These are phyloP conservation scores for Marcusenius ussheri DNA, from an alignment of 2,113 vertebrate species.

Conservation along the genomic window DNA sequence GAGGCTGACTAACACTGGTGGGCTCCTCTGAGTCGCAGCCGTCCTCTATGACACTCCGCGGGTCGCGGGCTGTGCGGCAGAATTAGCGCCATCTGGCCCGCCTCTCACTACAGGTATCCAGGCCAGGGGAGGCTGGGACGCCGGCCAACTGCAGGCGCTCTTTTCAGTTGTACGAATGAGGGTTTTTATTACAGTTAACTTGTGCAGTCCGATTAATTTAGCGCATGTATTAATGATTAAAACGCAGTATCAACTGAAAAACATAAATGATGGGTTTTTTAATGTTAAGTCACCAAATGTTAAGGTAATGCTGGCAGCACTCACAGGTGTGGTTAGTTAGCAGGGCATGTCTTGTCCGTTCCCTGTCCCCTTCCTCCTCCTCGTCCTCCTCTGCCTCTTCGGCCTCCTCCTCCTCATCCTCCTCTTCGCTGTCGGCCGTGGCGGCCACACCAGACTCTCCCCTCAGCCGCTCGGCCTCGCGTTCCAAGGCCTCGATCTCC, in stretches of 20 bases:
- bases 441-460: slow-evolving; percentile 42
- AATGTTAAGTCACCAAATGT: background rate
- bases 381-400: slow-evolving; percentile 42
- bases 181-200: background rate
- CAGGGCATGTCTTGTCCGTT: slow-evolving; percentile 52
- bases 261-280: background rate
- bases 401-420: slow-evolving; percentile 47
- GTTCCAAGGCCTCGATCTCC: slow-evolving; percentile 94
- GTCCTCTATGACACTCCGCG: background rate
- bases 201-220: background rate
- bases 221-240: background rate
- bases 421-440: slow-evolving; percentile 61
- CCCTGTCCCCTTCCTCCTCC: slow-evolving; percentile 48
- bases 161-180: background rate
- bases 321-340: slow-evolving; percentile 71
- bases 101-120: background rate
- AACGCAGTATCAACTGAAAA: background rate
- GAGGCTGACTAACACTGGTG: background rate
- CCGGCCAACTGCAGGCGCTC: background rate
- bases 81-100: background rate
- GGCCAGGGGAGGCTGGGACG: background rate
- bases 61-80: background rate
- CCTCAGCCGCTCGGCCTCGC: slow-evolving; percentile 80
- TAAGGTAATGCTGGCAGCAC: slow-evolving; percentile 25
- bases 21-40: background rate